Conservation (phyloP, 2,888 invertebrate genomes). For the Ornithoptera priamus region DNA sequence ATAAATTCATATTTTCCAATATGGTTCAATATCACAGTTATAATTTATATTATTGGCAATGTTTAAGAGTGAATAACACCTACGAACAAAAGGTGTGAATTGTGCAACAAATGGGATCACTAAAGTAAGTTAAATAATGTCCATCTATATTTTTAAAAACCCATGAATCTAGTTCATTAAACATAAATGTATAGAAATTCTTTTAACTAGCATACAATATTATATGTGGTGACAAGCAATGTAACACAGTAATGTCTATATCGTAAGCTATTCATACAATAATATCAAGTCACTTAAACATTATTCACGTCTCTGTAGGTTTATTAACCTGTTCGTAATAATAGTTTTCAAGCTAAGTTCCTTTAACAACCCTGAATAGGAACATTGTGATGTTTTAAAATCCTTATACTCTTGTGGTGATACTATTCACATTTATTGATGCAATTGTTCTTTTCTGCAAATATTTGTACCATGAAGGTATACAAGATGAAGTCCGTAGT, state of each 20-base stretch:
- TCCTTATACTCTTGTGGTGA: background rate
- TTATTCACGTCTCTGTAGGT: too few relatives aligned
- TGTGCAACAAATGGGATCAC: background rate
- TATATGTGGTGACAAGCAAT: too few relatives aligned
- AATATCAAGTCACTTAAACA: too few relatives aligned
- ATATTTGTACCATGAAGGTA: background rate
- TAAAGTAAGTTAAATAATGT: background rate
- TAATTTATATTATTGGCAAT: slow-evolving; percentile 7
- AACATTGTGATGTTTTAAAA: background rate
- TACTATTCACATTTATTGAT: background rate
- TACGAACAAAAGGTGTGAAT: background rate
- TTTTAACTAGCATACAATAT: background rate
- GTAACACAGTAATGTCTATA: too few relatives aligned
- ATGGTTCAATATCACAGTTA: slow-evolving; percentile 4
- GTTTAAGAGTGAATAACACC: background rate
- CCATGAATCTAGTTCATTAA: background rate
- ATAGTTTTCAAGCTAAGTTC: too few relatives aligned
- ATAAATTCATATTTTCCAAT: background rate
- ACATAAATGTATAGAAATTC: background rate
- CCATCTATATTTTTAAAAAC: background rate
- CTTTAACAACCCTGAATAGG: too few relatives aligned
- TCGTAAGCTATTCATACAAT: too few relatives aligned
- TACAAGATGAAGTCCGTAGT: background rate
- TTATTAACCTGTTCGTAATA: too few relatives aligned
- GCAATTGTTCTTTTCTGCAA: background rate